Base-by-base conservation (phyloP, 2,888 invertebrate genomes). In the Buathra laborator region DNA sequence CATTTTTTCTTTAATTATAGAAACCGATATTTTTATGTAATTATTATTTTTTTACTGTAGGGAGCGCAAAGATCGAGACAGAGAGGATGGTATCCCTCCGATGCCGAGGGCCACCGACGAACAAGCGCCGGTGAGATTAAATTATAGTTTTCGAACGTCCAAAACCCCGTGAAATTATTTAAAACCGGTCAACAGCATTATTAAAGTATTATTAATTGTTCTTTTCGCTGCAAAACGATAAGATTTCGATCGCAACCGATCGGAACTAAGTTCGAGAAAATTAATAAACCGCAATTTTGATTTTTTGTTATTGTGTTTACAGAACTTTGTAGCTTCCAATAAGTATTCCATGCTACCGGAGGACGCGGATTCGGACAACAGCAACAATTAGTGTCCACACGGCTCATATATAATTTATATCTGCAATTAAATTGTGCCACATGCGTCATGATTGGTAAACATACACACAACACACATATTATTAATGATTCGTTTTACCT, bases 41-140 rank as follows among this genome's bases (percentile, higher is more conserved):
- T 64, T 14, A 43, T 29, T 24, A 1, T 7, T 4, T 71, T 56
- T 16, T 10, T n/a, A 79, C 66, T 70, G 0, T 78, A 92, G 91
- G 80, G 90, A 91, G 80, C 88, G 91, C 79, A 90, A 88, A 88
- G 92, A 92, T 67, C 87, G 88, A 81, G 88, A 89, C 14, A 87
- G 85, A 81, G 89, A 94, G 76, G 92, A 94, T 89, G 93, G 94
- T 91, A 92, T 94, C 66, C 94, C 93, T 81, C 93, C 93, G 88
- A 95, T 97, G 96, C 97, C 97, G 91, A 97, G 97, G 94, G 94
- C 96, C 90, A 96, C 96, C 92, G 96, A 97, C 93, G 96, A 96
- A 88, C 96, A 96, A 92, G 96, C 96, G 94, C 97, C 97, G 92
- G 97, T 97, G 94, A 94, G 95, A 94, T 48, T 16, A 1, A 76